These are phyloP conservation scores for Nematolebias whitei DNA, from an alignment of 2,113 vertebrate genomes.

Conservation along the genomic window DNA sequence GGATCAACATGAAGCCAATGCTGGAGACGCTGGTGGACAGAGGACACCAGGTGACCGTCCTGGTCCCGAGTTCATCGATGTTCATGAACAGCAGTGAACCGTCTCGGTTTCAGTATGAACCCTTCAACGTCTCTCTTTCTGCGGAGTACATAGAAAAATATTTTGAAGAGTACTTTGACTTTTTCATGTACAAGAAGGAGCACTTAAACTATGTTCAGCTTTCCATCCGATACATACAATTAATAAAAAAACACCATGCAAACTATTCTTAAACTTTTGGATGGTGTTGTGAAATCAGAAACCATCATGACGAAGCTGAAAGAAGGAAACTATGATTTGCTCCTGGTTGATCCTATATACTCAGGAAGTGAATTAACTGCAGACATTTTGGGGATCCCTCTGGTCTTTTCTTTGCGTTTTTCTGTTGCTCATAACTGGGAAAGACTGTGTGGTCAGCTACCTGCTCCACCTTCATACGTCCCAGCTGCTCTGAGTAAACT, in stretches of 20 bases:
- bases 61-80: constrained; percentile 26
- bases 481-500: constrained; percentile 72
- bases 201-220: constrained; percentile 50
- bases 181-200: constrained; percentile 65
- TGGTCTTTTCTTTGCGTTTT: constrained; percentile 72
- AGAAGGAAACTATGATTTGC: constrained; percentile 65
- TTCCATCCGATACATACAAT: constrained; percentile 9
- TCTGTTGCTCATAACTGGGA: constrained; percentile 60
- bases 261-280: constrained; percentile 33
- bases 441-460: constrained; percentile 69
- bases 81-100: constrained; percentile 57
- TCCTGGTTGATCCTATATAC: constrained; percentile 69
- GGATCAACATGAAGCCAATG: constrained; percentile 80
- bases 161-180: constrained; percentile 44
- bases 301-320: constrained; percentile 66
- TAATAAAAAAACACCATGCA: constrained; percentile 15
- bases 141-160: constrained; percentile 19
- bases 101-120: constrained; percentile 45
- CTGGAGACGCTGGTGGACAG: constrained; percentile 62
- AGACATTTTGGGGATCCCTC: constrained; percentile 67
- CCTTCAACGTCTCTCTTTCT: constrained; percentile 50
- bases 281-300: constrained; percentile 69
- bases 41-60: constrained; percentile 74
- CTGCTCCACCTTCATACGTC: constrained; percentile 76
- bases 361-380: constrained; percentile 72